Evolutionary conservation across 2,113 vertebrate species (phyloP).

Genomic region (Jacana jacana): DNA sequence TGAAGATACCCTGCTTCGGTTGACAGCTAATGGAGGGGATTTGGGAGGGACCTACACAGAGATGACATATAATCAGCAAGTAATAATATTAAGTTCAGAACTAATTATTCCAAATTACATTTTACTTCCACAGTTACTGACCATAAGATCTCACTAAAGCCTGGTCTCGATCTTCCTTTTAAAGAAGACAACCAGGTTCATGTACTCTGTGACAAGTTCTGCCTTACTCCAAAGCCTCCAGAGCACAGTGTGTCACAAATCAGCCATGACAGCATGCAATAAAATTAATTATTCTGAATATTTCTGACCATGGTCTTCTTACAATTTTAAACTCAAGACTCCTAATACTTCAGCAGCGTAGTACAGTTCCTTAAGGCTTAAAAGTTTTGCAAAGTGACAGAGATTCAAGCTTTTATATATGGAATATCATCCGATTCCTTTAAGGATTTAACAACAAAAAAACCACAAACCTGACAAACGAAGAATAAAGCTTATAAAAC

Average conservation of each 20-base stretch:
- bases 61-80: conserved; percentile 13
- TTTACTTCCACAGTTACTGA: neutral
- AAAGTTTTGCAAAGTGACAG: neutral
- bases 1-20: conserved; percentile 69
- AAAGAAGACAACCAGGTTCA: neutral
- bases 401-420: neutral
- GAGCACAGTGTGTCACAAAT: neutral
- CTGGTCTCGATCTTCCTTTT: neutral
- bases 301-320: neutral
- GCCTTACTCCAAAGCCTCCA: neutral
- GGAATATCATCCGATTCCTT: neutral
- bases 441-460: neutral
- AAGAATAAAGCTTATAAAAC: neutral
- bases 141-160: neutral
- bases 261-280: neutral
- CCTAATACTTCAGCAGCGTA: neutral
- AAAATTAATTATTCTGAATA: neutral
- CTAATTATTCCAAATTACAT: neutral
- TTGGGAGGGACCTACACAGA: conserved; percentile 58
- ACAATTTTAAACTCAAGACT: neutral
- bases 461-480: neutral
- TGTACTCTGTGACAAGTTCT: neutral
- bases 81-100: neutral
- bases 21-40: conserved; percentile 14
- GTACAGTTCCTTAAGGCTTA: neutral